Percentiles rank a stretch among this genome's conserved stretches.
These are phyloP conservation scores for Bufo gargarizans DNA, from an alignment of 2,113 vertebrate species.

Conservation along the genomic window DNA sequence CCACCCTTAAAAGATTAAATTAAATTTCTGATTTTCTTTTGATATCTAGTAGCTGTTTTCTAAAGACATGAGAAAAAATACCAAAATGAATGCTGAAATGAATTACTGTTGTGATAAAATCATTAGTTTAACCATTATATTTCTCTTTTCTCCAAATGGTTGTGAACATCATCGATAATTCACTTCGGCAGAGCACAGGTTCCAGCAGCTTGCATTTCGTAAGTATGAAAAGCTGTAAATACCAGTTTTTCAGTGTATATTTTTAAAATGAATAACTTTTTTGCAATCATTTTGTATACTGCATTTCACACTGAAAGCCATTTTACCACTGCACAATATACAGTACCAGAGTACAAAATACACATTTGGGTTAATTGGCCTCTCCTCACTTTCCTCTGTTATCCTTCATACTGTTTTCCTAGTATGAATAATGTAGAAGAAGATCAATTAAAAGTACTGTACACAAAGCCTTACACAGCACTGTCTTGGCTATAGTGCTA, in stretches of 20 bases:
- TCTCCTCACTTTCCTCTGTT: not conserved
- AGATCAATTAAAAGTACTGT: not conserved
- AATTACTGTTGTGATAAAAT: not conserved
- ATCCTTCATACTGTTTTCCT: not conserved
- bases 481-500: not conserved
- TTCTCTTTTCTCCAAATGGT: not conserved
- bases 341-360: not conserved
- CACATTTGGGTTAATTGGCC: not conserved
- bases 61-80: not conserved
- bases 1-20: no score
- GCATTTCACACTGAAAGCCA: not conserved
- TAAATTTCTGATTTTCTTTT: not conserved
- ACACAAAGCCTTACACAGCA: not conserved
- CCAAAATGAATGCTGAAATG: not conserved
- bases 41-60: no score
- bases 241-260: not conserved
- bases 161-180: not conserved
- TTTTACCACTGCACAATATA: not conserved
- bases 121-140: not conserved
- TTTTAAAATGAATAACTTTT: no score
- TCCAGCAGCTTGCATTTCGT: not conserved
- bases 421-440: not conserved
- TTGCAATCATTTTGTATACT: not conserved
- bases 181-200: no score
- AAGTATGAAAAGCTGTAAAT: not conserved